Evolutionary conservation across 2,797 vertebrate species (phyloP).

Genomic region (Sebastes steindachneri): DNA sequence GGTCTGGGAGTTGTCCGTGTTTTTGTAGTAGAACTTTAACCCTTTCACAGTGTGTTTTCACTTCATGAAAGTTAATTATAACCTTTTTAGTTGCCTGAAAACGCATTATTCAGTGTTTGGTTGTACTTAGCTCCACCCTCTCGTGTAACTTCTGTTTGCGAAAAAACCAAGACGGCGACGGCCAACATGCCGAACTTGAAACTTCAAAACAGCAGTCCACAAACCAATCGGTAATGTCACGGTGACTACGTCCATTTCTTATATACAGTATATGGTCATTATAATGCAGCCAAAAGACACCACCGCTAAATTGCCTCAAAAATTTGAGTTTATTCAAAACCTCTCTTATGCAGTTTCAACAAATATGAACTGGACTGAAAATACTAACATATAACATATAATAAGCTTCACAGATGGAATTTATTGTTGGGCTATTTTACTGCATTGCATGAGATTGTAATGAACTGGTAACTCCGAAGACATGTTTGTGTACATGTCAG

Average conservation of each 20-base stretch:
- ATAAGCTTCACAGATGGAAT: background rate
- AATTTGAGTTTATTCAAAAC: background rate
- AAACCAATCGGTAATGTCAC: too few species aligned
- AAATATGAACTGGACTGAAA: background rate
- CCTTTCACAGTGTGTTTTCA: too few species aligned
- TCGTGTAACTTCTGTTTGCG: too few species aligned
- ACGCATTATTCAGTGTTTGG: fast-evolving
- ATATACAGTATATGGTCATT: background rate
- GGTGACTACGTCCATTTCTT: too few species aligned
- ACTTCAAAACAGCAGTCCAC: too few species aligned
- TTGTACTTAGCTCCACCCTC: too few species aligned
- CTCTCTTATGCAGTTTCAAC: background rate
- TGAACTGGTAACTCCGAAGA: background rate
- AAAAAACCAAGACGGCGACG: too few species aligned
- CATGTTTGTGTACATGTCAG: background rate
- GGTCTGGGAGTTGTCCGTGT: too few species aligned
- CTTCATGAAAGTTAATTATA: too few species aligned
- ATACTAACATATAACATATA: background rate
- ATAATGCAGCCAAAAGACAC: background rate
- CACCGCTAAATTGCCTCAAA: fast-evolving
- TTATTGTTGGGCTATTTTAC: background rate
- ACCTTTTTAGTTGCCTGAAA: too few species aligned
- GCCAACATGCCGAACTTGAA: too few species aligned
- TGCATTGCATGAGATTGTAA: background rate
- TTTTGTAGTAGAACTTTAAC: too few species aligned